phyloP scores from a whole-genome alignment of 1,140 invertebrate species.

The Pseudomyrmex pallidus region DNA sequence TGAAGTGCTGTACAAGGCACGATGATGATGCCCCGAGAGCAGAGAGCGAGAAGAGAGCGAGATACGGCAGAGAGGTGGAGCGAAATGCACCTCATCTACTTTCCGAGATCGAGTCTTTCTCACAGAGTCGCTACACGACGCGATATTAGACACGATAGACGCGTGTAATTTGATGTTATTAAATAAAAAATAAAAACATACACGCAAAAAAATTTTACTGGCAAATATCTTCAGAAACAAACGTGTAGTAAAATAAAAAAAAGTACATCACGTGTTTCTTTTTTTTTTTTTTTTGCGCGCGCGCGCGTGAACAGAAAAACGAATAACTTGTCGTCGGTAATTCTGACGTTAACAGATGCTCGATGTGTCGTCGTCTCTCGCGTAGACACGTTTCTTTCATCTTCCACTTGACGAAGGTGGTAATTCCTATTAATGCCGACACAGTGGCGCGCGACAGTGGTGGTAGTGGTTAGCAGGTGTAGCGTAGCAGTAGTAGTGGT shows the following conservation, averaged over 20 bases:
- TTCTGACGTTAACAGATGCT: background rate
- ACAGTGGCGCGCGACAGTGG: background rate
- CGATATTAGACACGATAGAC: slow-evolving; percentile 4
- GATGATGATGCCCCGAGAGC: background rate
- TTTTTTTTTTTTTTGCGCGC: background rate
- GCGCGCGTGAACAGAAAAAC: slow-evolving; percentile 41
- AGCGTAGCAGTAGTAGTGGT: slow-evolving; percentile 10
- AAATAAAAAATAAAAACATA: background rate
- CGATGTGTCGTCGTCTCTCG: background rate
- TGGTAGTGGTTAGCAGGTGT: slow-evolving; percentile 3
- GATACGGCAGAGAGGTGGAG: too few relatives aligned
- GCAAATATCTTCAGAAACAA: background rate
- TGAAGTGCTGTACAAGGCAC: slow-evolving; percentile 9
- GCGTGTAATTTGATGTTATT: too few relatives aligned
- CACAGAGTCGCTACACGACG: background rate
- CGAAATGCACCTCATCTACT: background rate
- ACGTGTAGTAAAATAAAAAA: slow-evolving; percentile 12
- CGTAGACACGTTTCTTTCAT: slow-evolving; percentile 27
- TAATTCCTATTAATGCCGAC: slow-evolving; percentile 57
- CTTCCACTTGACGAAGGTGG: slow-evolving; percentile 29
- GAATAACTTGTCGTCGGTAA: background rate
- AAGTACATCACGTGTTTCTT: background rate
- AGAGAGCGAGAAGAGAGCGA: background rate
- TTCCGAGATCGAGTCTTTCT: background rate
- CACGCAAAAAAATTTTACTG: background rate